These are phyloP conservation scores for Drosophila neonasuta DNA, from an alignment of 2,888 invertebrate species.

Conservation along the genomic window DNA sequence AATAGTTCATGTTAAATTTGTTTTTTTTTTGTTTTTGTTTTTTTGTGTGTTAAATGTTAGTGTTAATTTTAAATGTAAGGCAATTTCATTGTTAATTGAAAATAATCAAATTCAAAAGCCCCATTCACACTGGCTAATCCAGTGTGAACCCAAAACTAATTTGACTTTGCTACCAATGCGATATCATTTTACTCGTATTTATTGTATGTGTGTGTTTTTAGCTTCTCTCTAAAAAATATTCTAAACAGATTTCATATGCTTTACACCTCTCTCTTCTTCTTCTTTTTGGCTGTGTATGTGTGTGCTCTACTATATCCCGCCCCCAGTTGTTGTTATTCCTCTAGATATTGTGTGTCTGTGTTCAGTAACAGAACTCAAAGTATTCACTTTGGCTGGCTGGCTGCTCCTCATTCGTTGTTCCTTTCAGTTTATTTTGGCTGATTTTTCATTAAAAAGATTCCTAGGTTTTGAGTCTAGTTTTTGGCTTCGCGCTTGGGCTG, in stretches of 20 bases:
- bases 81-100: conserved; percentile 64
- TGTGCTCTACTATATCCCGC: conserved; percentile 1
- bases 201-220: neutral
- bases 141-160: conserved; percentile 39
- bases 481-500: conserved; percentile 47
- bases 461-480: conserved; percentile 16
- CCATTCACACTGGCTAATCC: conserved; percentile 28
- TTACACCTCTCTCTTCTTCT: neutral
- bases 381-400: conserved; percentile 10
- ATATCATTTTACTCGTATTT: conserved; percentile 10
- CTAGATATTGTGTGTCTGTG: conserved; percentile 2
- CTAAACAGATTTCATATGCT: conserved; percentile 52
- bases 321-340: neutral
- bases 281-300: conserved; percentile 38
- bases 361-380: conserved; percentile 20
- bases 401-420: conserved; percentile 61
- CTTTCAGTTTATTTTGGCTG: conserved; percentile 37
- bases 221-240: conserved; percentile 34
- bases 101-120: conserved; percentile 40
- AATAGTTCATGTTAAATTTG: conserved; percentile 55
- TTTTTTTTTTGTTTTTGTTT: neutral
- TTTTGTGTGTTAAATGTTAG: conserved; percentile 30
- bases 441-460: conserved; percentile 13
- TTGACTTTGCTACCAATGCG: conserved; percentile 49
- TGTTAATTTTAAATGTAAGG: conserved; percentile 61